phyloP scores from a whole-genome alignment of 1,140 invertebrate species.

The Leptinotarsa lineolata region DNA sequence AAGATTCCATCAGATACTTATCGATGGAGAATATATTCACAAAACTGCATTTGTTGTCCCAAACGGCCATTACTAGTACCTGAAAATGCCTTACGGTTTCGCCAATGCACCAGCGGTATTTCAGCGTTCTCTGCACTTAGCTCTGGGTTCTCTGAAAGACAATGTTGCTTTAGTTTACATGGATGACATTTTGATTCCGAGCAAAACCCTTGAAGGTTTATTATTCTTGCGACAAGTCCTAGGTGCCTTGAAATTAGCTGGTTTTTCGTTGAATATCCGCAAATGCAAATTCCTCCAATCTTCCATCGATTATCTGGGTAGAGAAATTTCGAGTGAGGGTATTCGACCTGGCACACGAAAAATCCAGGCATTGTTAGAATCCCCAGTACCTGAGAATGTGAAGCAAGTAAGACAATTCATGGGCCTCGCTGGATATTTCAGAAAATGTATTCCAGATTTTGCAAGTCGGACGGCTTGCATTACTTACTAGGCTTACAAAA shows the following conservation, averaged over 20 bases:
- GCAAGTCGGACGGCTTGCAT: conserved; percentile 18
- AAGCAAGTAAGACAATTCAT: conserved; percentile 18
- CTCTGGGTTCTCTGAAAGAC: too few species aligned
- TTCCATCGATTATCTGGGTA: conserved; percentile 31
- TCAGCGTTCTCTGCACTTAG: too few species aligned
- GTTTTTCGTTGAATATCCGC: not conserved
- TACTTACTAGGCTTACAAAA: conserved; percentile 11
- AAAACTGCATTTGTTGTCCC: conserved; percentile 46
- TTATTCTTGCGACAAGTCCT: conserved; percentile 15
- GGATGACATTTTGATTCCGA: too few species aligned
- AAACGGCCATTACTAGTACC: conserved; percentile 46
- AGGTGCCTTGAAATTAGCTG: conserved; percentile 16
- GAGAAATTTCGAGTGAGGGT: conserved; percentile 10
- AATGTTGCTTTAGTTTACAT: too few species aligned
- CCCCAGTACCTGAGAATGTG: conserved; percentile 17
- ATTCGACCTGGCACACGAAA: not conserved
- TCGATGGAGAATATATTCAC: conserved; percentile 49
- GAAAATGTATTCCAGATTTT: conserved; percentile 29
- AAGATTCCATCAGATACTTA: too few species aligned
- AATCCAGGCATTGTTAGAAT: not conserved
- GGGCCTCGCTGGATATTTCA: conserved; percentile 28
- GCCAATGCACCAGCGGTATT: too few species aligned
- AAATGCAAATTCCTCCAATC: conserved; percentile 32
- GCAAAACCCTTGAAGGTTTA: too few species aligned
- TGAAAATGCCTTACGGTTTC: conserved; percentile 48